Evolutionary conservation across 2,888 invertebrate genomes (phyloP).

Genomic region (Amaurobius ferox): DNA sequence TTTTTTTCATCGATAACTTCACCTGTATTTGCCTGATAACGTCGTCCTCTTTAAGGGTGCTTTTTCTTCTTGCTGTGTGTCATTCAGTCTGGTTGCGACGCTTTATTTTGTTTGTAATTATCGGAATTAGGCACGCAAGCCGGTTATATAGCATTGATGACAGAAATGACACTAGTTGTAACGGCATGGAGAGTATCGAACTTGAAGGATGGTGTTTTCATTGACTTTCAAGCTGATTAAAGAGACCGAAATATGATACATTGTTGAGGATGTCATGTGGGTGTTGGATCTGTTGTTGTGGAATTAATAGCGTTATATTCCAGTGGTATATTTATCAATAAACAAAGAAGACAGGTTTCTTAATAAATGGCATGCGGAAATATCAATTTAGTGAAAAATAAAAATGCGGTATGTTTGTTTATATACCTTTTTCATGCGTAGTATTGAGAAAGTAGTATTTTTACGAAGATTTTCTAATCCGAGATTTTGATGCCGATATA

Average conservation of each 20-base stretch:
- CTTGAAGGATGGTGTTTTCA: background rate
- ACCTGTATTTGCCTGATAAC: background rate
- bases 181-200: background rate
- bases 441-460: too few relatives aligned
- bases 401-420: too few relatives aligned
- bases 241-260: background rate
- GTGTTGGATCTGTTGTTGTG: too few relatives aligned
- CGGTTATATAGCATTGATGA: background rate
- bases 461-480: too few relatives aligned
- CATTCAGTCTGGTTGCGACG: slow-evolving; percentile 11
- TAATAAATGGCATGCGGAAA: too few relatives aligned
- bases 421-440: too few relatives aligned
- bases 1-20: background rate
- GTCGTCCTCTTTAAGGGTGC: background rate
- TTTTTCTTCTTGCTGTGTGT: background rate
- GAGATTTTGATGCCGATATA: too few relatives aligned
- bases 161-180: background rate
- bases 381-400: too few relatives aligned
- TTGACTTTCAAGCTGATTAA: background rate
- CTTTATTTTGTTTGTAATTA: slow-evolving; percentile 15
- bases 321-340: too few relatives aligned
- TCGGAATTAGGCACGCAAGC: background rate
- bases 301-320: too few relatives aligned
- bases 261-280: background rate
- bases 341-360: too few relatives aligned